A percentile compares a stretch with the other conserved stretches of the same genome.
These are phyloP conservation scores for Pica pica DNA, from an alignment of 2,113 vertebrate species.

Conservation along the genomic window DNA sequence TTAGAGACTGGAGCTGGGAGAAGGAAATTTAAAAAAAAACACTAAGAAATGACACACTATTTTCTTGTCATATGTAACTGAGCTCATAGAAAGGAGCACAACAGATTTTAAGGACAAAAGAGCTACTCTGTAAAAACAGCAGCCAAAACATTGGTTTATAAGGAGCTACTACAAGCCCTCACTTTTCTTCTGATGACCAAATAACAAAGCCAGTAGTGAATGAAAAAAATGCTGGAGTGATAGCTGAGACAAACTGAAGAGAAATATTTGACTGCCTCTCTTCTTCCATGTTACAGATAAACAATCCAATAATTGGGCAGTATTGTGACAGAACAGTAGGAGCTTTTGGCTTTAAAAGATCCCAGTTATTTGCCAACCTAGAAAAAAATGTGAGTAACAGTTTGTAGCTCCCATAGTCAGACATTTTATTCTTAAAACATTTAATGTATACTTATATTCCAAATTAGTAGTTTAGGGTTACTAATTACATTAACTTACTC, in stretches of 20 bases:
- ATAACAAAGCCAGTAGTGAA: background rate
- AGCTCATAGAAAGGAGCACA: background rate
- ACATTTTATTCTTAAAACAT: background rate
- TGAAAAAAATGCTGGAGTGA: background rate
- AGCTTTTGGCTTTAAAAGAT: background rate
- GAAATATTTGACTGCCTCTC: background rate
- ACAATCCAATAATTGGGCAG: background rate
- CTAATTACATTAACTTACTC: constrained; percentile 61
- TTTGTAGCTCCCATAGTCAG: background rate
- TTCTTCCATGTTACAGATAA: background rate
- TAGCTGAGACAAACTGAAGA: background rate
- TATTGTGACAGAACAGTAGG: background rate
- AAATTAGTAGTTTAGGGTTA: constrained; percentile 56
- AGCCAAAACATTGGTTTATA: background rate
- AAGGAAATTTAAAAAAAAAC: background rate
- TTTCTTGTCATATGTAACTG: background rate
- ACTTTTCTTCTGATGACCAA: background rate
- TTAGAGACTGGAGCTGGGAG: background rate
- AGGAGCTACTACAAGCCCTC: background rate
- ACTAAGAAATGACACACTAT: accelerated
- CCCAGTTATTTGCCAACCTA: background rate
- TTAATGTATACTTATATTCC: constrained; percentile 20
- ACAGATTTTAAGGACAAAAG: background rate
- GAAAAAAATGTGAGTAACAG: background rate
- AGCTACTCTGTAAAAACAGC: background rate